Evolutionary conservation across 2,113 vertebrate species (phyloP), one percentile per base, ranked within the genome.

Genomic region (Anarrhichthys ocellatus): DNA sequence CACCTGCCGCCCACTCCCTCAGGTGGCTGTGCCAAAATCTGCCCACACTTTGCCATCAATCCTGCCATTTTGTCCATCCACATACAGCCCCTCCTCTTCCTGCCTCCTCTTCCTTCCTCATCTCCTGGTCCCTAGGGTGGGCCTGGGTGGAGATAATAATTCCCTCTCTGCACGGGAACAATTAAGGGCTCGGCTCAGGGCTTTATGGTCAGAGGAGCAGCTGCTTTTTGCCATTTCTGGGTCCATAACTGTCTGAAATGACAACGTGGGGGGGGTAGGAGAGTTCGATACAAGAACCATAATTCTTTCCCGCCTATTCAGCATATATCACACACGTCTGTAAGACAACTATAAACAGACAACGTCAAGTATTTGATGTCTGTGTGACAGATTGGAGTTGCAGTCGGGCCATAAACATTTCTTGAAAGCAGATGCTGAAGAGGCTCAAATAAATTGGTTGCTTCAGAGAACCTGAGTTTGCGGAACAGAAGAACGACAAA

Each of bases 121-220:
- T 81, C 76, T 81, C 87, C 78, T 79, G 20, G 5, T 88, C 79
- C 86, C 87, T 72, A 71, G 81, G 86, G 81, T 74, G 76, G 85
- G 73, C 87, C 58, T 63, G 88, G 89, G 81, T 86, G 68, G 82
- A 90, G 90, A 91, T 90, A 82, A 93, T 92, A 82, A 93, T 92
- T 93, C 91, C 82, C 83, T 74, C 87, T 88, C 88, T 87, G 44
- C 72, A 61, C 87, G 76, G 88, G 78, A 92, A 94, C 92, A 94
- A 94, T 95, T 94, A 94, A 89, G 89, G 90, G 86, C 91, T 90
- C 83, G 34, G 90, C 87, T 92, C 83, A 50, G 80, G 79, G 88
- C 91, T 95, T 94, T 95, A 95, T 93, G 93, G 93, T 95, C 93
- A 91, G 90, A 92, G 83, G 81, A 93, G 93, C 94, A 95, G 92